Evolutionary conservation across 2,113 vertebrate species (phyloP), one percentile per base, ranked within the genome.

Genomic region (Galeopterus variegatus): DNA sequence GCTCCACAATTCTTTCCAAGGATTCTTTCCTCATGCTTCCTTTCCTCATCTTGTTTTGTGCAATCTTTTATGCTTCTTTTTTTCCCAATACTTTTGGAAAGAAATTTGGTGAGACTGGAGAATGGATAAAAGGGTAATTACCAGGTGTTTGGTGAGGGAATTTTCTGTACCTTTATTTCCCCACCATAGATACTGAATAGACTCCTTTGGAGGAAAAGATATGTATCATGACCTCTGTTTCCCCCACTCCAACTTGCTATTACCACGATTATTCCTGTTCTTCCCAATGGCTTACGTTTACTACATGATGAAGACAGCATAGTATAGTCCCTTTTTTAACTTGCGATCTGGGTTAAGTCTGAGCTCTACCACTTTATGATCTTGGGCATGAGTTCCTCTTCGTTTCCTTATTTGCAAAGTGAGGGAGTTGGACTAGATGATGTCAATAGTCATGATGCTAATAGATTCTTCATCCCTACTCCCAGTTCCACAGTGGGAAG

Each of bases 401-500:
- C 89, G 26, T 64, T 54, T 88, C 12, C 50, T 85, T 88, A n/a
- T 94, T 72, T 95, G 17, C 14, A 93, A 81, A 92, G 77, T 72
- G 50, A 92, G 45, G 19, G n/a, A 8, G 19, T 81, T 93, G 54
- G 45, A 95, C 17, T 52, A 88, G 70, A 73, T 94, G 52, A 84
- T 73, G 12, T 77, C n/a, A 83, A 41, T 33, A 50, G 33, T 91
- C 62, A 76, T 24, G n/a, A 80, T 79, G 48, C 56, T 97, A 73
- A 97, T 1, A 93, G 28, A 82, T 79, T 94, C 54, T 95, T 97
- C 26, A 81, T 12, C 56, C 26, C 48, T 80, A 86, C 77, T 73
- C 45, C 54, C 76, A 96, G 92, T 21, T 93, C 69, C 76, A 92
- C 88, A 80, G 17, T 79, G 94, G 90, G 81, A 97, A 84, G 88